phyloP scores from a whole-genome alignment of 2,888 invertebrate genomes.

The Pachydiplax longipennis region DNA sequence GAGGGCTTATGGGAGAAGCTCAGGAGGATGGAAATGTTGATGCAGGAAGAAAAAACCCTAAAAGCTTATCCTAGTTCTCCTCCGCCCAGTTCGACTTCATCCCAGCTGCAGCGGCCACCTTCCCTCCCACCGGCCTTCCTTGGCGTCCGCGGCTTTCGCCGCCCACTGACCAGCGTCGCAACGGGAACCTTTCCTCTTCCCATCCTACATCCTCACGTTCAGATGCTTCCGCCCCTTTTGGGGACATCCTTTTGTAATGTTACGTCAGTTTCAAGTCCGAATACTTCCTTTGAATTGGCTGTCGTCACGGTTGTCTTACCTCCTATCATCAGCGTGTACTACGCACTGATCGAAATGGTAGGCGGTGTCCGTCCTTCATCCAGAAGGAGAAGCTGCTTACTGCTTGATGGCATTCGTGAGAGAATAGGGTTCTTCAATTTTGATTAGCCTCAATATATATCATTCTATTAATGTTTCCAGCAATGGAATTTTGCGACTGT shows the following conservation, averaged over 20 bases:
- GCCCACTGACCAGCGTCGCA: neutral
- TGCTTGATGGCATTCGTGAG: no score
- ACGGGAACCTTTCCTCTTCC: neutral
- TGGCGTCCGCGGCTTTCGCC: neutral
- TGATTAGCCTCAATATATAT: no score
- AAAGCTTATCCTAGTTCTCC: constrained; percentile 30
- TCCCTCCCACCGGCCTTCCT: neutral
- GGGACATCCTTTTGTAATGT: neutral
- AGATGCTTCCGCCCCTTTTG: neutral
- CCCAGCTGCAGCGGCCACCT: neutral
- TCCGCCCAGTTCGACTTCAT: neutral
- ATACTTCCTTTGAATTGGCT: neutral
- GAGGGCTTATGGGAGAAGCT: neutral
- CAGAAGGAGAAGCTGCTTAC: no score
- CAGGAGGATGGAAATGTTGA: neutral
- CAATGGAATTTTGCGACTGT: no score
- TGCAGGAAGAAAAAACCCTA: constrained; percentile 14
- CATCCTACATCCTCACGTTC: neutral
- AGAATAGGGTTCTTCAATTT: no score
- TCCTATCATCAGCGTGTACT: no score
- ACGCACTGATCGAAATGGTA: no score
- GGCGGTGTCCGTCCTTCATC: no score
- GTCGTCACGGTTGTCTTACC: neutral
- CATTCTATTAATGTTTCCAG: no score
- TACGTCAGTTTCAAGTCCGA: neutral